Evolutionary conservation across 2,888 invertebrate genomes (phyloP).

Genomic region (Pseudococcus viburni): DNA sequence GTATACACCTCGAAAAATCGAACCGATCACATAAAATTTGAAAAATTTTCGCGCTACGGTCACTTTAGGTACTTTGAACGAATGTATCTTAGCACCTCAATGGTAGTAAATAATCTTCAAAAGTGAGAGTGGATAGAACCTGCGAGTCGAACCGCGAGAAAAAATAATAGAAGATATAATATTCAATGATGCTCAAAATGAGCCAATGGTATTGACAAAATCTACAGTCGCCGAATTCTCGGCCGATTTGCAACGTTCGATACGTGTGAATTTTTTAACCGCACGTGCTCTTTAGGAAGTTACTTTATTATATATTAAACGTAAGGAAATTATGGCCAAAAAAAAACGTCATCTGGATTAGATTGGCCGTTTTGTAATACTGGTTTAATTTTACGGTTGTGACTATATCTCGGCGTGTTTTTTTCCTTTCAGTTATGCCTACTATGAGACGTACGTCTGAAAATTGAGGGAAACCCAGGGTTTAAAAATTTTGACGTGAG

Average conservation of each 20-base stretch:
- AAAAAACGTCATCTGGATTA: background rate
- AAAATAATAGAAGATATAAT: constrained; percentile 52
- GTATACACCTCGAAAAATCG: background rate
- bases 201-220: constrained; percentile 33
- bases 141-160: constrained; percentile 40
- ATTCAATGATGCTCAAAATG: constrained; percentile 54
- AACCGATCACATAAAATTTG: constrained; percentile 26
- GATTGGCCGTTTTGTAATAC: background rate
- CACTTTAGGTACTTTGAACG: constrained; percentile 16
- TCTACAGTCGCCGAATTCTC: background rate
- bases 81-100: constrained; percentile 52
- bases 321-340: background rate
- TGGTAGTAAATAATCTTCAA: constrained; percentile 55
- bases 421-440: background rate
- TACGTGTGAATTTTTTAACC: constrained; percentile 4
- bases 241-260: background rate
- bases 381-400: background rate
- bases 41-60: constrained; percentile 30
- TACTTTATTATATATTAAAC: background rate
- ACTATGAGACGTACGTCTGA: background rate
- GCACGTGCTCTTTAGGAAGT: constrained; percentile 28
- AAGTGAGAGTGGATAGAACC: constrained; percentile 54
- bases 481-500: too few species aligned
- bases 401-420: background rate
- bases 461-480: too few species aligned